phyloP scores from a whole-genome alignment of 2,797 vertebrate species.

The Apogon talboti region DNA sequence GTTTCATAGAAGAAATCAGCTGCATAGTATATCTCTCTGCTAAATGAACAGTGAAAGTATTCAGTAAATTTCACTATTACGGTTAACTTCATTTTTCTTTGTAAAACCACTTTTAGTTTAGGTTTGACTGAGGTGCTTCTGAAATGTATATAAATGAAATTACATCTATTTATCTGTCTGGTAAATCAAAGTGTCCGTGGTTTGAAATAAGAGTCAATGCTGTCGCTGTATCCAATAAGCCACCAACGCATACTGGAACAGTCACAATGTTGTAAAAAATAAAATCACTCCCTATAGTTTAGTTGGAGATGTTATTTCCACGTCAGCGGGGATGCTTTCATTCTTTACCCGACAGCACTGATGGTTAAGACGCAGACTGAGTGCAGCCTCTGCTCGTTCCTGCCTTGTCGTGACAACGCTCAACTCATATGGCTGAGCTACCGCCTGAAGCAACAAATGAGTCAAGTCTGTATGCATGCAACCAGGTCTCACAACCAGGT shows the following conservation, averaged over 20 bases:
- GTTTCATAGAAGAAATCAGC: no score
- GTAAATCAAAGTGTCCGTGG: conserved; percentile 67
- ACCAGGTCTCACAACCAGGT: conserved; percentile 64
- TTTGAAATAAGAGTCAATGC: conserved; percentile 52
- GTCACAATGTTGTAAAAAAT: conserved; percentile 30
- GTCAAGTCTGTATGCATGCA: conserved; percentile 67
- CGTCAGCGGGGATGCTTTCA: conserved; percentile 17
- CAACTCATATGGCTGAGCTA: conserved; percentile 59
- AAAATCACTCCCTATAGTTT: conserved; percentile 38
- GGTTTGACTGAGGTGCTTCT: conserved; percentile 41
- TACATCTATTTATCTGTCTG: conserved; percentile 65
- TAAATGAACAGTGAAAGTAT: conserved; percentile 23
- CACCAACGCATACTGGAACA: conserved; percentile 53
- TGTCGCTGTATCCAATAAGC: conserved; percentile 36
- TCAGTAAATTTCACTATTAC: conserved; percentile 6
- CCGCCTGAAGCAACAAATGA: conserved; percentile 69
- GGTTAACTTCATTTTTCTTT: conserved; percentile 44
- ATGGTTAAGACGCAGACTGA: conserved; percentile 41
- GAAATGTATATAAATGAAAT: conserved; percentile 60
- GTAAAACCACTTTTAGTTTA: conserved; percentile 41
- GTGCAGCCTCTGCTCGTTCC: conserved; percentile 38
- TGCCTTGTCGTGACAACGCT: conserved; percentile 58
- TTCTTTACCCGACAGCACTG: conserved; percentile 25
- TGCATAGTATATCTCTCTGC: not conserved
- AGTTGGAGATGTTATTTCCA: conserved; percentile 42